These are phyloP conservation scores for Mesodorylaimus sp. DNA, from an alignment of 2,888 invertebrate genomes.

Conservation along the genomic window DNA sequence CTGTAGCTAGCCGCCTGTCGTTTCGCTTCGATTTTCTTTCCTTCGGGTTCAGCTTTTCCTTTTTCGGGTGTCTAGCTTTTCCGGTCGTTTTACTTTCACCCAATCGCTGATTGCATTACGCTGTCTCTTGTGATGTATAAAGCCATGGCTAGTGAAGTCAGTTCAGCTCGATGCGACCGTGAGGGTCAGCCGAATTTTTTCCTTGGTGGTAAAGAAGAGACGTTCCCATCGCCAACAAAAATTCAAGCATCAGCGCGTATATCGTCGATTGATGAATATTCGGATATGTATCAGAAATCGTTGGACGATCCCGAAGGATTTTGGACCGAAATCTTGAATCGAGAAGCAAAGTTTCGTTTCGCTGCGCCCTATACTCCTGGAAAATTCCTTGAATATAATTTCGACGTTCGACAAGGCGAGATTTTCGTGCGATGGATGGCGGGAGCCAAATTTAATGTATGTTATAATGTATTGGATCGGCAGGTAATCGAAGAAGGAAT, in stretches of 20 bases:
- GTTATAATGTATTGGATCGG: conserved; percentile 80
- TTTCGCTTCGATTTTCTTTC: no score
- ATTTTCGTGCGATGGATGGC: conserved; percentile 85
- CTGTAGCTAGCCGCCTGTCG: no score
- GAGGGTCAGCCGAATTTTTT: no score
- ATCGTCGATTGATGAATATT: conserved; percentile 54
- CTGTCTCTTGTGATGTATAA: no score
- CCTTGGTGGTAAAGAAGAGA: no score
- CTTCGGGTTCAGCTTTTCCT: no score
- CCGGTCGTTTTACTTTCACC: no score
- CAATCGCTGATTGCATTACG: no score
- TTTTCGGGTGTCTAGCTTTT: no score
- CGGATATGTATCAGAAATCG: conserved; percentile 61
- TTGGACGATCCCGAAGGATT: conserved; percentile 70
- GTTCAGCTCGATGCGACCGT: no score
- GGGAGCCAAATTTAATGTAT: conserved; percentile 64
- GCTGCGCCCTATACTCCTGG: conserved; percentile 21
- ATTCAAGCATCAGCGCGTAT: conserved; percentile 38
- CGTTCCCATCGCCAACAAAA: no score
- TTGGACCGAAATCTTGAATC: conserved; percentile 47
- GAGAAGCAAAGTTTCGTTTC: background rate
- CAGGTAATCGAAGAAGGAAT: conserved; percentile 69
- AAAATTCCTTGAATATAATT: conserved; percentile 66
- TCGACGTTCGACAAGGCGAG: conserved; percentile 66
- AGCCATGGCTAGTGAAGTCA: no score